Conservation (phyloP, 2,888 invertebrate genomes). For the Vesta saturnalis region DNA sequence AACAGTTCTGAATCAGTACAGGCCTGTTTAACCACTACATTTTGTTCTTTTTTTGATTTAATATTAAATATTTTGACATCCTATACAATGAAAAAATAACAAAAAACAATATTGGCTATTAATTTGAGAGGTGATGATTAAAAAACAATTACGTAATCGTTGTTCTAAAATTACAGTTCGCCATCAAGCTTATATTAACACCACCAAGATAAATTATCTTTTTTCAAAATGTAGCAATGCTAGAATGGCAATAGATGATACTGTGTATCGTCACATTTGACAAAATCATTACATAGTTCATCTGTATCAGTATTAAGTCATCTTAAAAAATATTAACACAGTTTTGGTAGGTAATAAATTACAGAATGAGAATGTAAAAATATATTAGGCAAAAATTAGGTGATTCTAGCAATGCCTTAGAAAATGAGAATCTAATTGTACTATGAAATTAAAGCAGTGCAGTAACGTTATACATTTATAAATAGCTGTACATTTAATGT, state of each 20-base stretch:
- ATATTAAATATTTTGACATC: slow-evolving; percentile 11
- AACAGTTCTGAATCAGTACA: slow-evolving; percentile 29
- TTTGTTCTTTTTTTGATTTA: slow-evolving; percentile 12
- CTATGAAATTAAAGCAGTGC: slow-evolving; percentile 28
- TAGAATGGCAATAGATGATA: neutral
- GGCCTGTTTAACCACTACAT: slow-evolving; percentile 23
- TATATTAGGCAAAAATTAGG: neutral
- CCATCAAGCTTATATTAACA: slow-evolving; percentile 38
- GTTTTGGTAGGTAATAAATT: slow-evolving; percentile 4
- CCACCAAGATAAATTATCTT: slow-evolving; percentile 26
- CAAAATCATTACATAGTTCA: neutral
- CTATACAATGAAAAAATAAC: slow-evolving; percentile 18
- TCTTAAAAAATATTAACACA: slow-evolving; percentile 11
- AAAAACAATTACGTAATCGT: slow-evolving; percentile 29
- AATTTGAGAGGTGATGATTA: slow-evolving; percentile 5
- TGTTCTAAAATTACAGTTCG: slow-evolving; percentile 38
- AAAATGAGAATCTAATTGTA: slow-evolving; percentile 16
- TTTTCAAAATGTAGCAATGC: slow-evolving; percentile 11
- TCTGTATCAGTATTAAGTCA: neutral
- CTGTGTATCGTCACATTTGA: neutral
- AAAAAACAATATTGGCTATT: slow-evolving; percentile 1
- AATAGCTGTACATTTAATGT: slow-evolving; percentile 31
- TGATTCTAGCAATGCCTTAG: slow-evolving; percentile 27
- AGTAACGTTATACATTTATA: slow-evolving; percentile 32
- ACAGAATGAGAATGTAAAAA: neutral